A percentile compares a stretch with the other conserved stretches of the same genome.
phyloP scores from a whole-genome alignment of 2,888 invertebrate species.

The Stenoptilia bipunctidactyla region DNA sequence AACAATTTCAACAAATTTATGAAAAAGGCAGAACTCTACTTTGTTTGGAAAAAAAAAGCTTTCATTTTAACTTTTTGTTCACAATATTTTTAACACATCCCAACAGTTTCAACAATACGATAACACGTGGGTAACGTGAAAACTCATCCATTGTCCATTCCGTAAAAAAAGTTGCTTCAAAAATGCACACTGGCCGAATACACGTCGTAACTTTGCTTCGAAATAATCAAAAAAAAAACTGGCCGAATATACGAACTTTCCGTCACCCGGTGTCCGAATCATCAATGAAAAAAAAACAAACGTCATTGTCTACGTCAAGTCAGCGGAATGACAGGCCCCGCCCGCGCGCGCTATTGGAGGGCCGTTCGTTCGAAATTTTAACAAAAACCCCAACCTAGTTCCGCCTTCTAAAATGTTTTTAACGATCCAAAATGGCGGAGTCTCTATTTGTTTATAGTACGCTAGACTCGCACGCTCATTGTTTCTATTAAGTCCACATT shows the following conservation, averaged over 20 bases:
- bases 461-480: conserved; percentile 28
- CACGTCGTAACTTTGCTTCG: conserved; percentile 16
- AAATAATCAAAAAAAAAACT: too few relatives aligned
- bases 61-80: too few relatives aligned
- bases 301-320: conserved; percentile 63
- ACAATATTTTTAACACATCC: too few relatives aligned
- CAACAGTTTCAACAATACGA: too few relatives aligned
- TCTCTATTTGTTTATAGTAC: conserved; percentile 55
- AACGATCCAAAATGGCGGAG: conserved; percentile 62
- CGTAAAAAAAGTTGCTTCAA: too few relatives aligned
- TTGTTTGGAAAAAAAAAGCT: too few relatives aligned
- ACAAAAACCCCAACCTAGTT: conserved; percentile 67
- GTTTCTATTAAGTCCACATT: conserved; percentile 15
- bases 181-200: conserved; percentile 1
- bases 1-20: too few relatives aligned
- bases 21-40: too few relatives aligned
- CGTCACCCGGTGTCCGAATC: conserved; percentile 18
- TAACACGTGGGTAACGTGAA: too few relatives aligned
- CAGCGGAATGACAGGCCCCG: conserved; percentile 62
- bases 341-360: conserved; percentile 66
- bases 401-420: conserved; percentile 70
- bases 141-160: too few relatives aligned
- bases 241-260: conserved; percentile 2
- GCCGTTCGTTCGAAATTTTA: conserved; percentile 57
- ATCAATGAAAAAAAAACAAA: conserved; percentile 38